Evolutionary conservation across 2,113 vertebrate genomes (phyloP).

Genomic region (Erythrolamprus reginae): DNA sequence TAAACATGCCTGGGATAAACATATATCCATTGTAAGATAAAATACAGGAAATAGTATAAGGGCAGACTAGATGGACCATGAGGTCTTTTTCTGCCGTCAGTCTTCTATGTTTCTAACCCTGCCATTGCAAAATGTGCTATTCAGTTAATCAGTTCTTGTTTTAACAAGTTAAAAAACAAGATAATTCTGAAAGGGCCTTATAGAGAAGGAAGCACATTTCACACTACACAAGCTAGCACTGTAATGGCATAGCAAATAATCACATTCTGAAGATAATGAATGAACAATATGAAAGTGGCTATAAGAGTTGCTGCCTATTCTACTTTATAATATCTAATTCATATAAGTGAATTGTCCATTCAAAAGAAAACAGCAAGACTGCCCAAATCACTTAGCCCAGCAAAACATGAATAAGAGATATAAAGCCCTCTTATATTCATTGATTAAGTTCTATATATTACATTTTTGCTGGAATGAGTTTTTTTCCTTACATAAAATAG

Average conservation of each 20-base stretch:
- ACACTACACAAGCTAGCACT: not conserved
- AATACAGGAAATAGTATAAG: too few relatives aligned
- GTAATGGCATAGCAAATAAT: not conserved
- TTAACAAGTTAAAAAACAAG: not conserved
- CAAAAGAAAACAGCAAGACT: not conserved
- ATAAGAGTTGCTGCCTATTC: not conserved
- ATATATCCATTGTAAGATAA: too few relatives aligned
- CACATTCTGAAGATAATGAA: not conserved
- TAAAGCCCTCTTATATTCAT: not conserved
- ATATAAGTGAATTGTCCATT: not conserved
- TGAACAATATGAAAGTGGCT: not conserved
- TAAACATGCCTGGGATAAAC: too few relatives aligned
- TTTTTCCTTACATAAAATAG: not conserved
- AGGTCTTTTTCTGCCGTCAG: too few relatives aligned
- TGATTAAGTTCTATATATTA: not conserved
- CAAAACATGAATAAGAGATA: not conserved
- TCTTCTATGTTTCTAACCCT: too few relatives aligned
- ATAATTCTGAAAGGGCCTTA: not conserved
- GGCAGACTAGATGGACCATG: too few relatives aligned
- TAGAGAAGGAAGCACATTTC: not conserved
- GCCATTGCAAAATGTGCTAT: not conserved
- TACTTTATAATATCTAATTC: too few relatives aligned
- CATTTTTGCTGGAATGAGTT: not conserved
- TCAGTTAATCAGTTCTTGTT: not conserved
- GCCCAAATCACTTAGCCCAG: not conserved